Percentiles rank a stretch among this genome's conserved stretches.
phyloP scores from a whole-genome alignment of 2,888 invertebrate genomes.

The Microctonus brassicae region DNA sequence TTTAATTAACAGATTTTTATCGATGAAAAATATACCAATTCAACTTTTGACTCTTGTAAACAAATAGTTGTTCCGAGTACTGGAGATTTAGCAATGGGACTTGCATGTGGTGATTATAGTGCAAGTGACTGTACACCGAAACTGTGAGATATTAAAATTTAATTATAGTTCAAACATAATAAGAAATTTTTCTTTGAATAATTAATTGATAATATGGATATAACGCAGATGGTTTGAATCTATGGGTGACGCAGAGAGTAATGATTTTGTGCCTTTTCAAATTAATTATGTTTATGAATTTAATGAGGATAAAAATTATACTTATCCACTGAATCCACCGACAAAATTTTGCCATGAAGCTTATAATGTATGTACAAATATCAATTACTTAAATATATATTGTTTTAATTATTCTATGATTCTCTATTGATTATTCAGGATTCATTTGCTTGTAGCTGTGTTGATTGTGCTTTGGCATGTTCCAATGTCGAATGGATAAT shows the following conservation, averaged over 20 bases:
- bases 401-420: background rate
- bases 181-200: no score
- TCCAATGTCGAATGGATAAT: slow-evolving; percentile 70
- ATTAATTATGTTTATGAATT: slow-evolving; percentile 73
- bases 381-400: background rate
- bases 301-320: slow-evolving; percentile 48
- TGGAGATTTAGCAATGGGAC: slow-evolving; percentile 80
- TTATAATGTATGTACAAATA: slow-evolving; percentile 68
- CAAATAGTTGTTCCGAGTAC: slow-evolving; percentile 82
- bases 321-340: slow-evolving; percentile 69
- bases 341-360: slow-evolving; percentile 75
- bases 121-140: slow-evolving; percentile 77
- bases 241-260: slow-evolving; percentile 73
- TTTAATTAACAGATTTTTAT: slow-evolving; percentile 68
- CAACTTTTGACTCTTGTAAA: slow-evolving; percentile 83
- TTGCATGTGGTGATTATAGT: slow-evolving; percentile 81
- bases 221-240: slow-evolving; percentile 76
- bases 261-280: slow-evolving; percentile 75
- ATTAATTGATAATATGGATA: slow-evolving; percentile 22
- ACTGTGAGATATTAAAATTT: slow-evolving; percentile 61
- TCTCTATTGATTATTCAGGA: slow-evolving; percentile 60
- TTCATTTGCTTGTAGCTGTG: slow-evolving; percentile 80
- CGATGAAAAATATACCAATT: slow-evolving; percentile 74
- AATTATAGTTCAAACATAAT: no score
- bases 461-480: slow-evolving; percentile 80